Base-by-base conservation (phyloP, 2,113 vertebrate species). In the Cichladusa arquata region DNA sequence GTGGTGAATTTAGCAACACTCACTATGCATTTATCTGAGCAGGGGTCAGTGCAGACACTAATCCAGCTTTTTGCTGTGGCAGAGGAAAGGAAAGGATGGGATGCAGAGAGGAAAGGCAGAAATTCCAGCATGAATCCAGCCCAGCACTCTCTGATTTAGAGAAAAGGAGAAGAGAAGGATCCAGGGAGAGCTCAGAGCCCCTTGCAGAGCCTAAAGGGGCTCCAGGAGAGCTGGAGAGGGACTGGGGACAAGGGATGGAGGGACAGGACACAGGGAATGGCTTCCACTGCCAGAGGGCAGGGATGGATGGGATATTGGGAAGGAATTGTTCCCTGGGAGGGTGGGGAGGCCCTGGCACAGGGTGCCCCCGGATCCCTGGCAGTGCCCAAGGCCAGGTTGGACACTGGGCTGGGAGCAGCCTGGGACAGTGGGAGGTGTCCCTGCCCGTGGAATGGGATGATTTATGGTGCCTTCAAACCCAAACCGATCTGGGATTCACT, bases 281-380 rank as follows among this genome's bases (percentile, higher is more conserved):
- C 18, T 19, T 19, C 40, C 29, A 67, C 1, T 89, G 38, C 28
- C 53, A 81, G 16, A 89, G 53, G 38, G 11, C 28, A 47, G 87
- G 29, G 24, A 0, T 2, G 0, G 54, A 7, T 69, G 62, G 62
- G 40, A 61, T 7, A 14, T 11, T 42, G 79, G 40, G 79, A 11
- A 40, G n/a, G 11, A 54, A 76, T 61, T 71, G 0, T 0, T 62
- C 0, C 0, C 12, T 88, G 19, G 0, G 28, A 44, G 36, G 34
- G 26, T 26, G 33, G 5, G 0, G 26, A 38, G 13, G 5, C 8
- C 10, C 50, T 73, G 70, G 50, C 2, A 16, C 3, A 78, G 36
- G 6, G 0, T 34, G 0, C 40, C 3, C 9, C 78, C 66, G 71
- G 38, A 81, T 74, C 69, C 69, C 69, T 67, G 61, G 61, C 1